phyloP scores from a whole-genome alignment of 2,113 vertebrate genomes.

The Laticauda laticaudata region DNA sequence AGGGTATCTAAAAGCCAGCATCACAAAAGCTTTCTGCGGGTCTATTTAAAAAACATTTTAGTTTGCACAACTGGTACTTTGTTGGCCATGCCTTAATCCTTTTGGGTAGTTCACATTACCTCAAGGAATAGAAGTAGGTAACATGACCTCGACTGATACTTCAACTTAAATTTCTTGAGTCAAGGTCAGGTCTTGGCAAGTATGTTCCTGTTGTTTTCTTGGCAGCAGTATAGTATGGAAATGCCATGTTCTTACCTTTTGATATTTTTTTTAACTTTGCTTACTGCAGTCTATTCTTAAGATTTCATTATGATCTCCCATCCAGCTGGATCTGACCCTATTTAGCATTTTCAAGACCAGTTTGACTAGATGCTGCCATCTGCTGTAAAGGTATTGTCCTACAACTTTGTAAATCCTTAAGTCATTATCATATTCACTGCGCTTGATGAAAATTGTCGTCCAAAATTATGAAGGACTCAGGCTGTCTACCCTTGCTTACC shows the following conservation, averaged over 20 bases:
- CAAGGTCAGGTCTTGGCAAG: neutral
- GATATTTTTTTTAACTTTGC: neutral
- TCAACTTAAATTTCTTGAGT: neutral
- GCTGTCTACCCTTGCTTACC: neutral
- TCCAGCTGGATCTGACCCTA: neutral
- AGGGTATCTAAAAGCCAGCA: neutral
- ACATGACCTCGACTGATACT: neutral
- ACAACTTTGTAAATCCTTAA: neutral
- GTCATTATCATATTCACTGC: neutral
- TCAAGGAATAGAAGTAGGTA: neutral
- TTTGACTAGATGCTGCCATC: neutral
- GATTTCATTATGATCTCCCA: neutral
- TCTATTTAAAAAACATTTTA: neutral
- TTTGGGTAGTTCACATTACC: neutral
- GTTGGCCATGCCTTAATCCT: accelerated
- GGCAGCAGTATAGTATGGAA: neutral
- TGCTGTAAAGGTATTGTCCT: neutral
- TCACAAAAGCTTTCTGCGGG: neutral
- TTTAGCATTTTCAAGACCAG: neutral
- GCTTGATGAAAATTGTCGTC: neutral
- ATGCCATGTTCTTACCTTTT: neutral
- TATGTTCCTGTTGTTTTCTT: neutral
- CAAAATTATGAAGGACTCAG: neutral
- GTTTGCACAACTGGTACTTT: neutral
- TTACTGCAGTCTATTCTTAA: neutral